Evolutionary conservation across 2,113 vertebrate genomes (phyloP).

Genomic region (Arothron firmamentum): DNA sequence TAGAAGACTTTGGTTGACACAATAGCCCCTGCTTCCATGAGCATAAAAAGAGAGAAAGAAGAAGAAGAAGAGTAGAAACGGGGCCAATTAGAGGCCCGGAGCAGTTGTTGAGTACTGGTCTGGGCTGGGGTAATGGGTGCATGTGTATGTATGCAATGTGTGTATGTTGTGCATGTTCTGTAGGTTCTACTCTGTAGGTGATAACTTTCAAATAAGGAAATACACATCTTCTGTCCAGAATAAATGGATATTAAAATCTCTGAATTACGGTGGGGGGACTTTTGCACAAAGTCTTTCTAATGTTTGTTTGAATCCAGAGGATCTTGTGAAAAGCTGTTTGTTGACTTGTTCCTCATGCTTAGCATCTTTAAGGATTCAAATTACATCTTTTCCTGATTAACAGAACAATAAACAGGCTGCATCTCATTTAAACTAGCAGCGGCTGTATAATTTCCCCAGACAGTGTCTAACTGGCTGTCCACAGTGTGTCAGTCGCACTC

Average conservation of each 20-base stretch:
- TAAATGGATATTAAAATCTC: too few relatives aligned
- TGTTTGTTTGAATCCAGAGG: not conserved
- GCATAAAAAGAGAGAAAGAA: slow-evolving; percentile 51
- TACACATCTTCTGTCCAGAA: slow-evolving; percentile 15
- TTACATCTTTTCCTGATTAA: slow-evolving; percentile 65
- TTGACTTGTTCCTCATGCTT: slow-evolving; percentile 9
- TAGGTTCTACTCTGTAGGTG: slow-evolving; percentile 36
- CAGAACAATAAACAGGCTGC: slow-evolving; percentile 61
- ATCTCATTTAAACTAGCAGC: slow-evolving; percentile 51
- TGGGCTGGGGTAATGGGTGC: slow-evolving; percentile 8
- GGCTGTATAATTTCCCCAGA: slow-evolving; percentile 63
- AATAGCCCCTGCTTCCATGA: slow-evolving; percentile 48
- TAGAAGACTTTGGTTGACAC: slow-evolving; percentile 45
- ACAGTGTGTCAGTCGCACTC: slow-evolving; percentile 25
- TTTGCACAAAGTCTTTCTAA: not conserved
- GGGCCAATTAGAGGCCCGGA: slow-evolving; percentile 70
- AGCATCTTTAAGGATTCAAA: slow-evolving; percentile 51
- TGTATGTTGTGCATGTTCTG: slow-evolving; percentile 23
- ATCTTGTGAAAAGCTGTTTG: not conserved
- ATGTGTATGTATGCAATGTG: slow-evolving; percentile 23
- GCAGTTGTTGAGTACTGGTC: slow-evolving; percentile 31
- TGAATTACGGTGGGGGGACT: too few relatives aligned
- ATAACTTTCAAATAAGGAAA: slow-evolving; percentile 43
- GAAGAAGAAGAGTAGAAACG: slow-evolving; percentile 60
- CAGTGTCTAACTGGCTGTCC: slow-evolving; percentile 44